Evolutionary conservation across 1,140 invertebrate species (phyloP), one percentile per base, ranked within the genome.

Genomic region (Charaxes varanes): DNA sequence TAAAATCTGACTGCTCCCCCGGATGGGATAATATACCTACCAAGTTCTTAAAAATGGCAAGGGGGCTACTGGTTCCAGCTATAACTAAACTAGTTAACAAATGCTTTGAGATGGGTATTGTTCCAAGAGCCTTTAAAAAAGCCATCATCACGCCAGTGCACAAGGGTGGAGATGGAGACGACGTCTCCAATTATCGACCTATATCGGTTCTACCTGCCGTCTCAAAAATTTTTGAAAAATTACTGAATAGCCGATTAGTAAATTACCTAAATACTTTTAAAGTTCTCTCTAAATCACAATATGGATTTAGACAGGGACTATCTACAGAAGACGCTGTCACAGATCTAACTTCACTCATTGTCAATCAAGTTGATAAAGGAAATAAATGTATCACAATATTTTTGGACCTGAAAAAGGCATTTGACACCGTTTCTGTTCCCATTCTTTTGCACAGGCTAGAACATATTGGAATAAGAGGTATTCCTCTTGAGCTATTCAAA

Each of bases 191-290:
- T 15, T 38, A 33, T 24, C 21, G 36, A 15, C 36, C 31, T 4
- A 47, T 47, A 34, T 41, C 22, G 6, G 31, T 30, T 12, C 13
- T 51, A 4, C 14, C 41, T 10, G 15, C 36, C 11, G 6, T 48
- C 17, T 48, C 35, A n/a, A 48, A 48, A 31, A 36, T 40, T 6
- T 6, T 48, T 6, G 35, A 34, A 48, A 41, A 28, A 22, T 10
- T 48, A 18, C 16, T 48, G 2, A 48, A 41, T 10, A 41, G 30
- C 6, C 35, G 35, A 28, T 8, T 48, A 7, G 26, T 36, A 6
- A 5, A 16, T 7, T 51, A 44, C 18, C 3, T 51, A 13, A 32
- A 51, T n/a, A 26, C 30, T 8, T 7, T 18, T 21, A 44, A 44
- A 14, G 6, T 51, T 1, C 15, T 44, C 6, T 44, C n/a, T n/a